phyloP scores from a whole-genome alignment of 2,797 vertebrate genomes.

The Aselliscus stoliczkanus region DNA sequence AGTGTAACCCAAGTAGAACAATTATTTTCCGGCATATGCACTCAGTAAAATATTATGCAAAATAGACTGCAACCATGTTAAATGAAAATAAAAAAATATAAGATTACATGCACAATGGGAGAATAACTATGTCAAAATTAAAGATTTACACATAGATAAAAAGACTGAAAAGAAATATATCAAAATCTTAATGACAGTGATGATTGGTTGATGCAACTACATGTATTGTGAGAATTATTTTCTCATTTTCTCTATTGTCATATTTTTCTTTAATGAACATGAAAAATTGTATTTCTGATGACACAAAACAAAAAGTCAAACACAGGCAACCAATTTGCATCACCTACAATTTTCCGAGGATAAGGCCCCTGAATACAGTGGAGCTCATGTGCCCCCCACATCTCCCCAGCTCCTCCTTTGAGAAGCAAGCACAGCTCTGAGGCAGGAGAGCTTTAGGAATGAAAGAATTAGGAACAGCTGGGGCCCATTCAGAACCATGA shows the following conservation, averaged over 20 bases:
- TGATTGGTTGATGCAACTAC: background rate
- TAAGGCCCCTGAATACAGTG: background rate
- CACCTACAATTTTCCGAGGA: background rate
- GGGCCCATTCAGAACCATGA: constrained; percentile 27
- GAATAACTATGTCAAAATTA: background rate
- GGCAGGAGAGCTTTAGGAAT: background rate
- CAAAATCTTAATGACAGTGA: background rate
- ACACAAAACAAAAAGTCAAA: background rate
- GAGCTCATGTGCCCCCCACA: background rate
- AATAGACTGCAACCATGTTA: background rate
- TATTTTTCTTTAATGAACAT: background rate
- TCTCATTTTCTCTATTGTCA: background rate
- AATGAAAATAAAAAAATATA: background rate
- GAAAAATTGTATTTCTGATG: background rate
- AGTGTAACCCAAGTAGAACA: background rate
- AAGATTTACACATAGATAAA: background rate
- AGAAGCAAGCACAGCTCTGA: background rate
- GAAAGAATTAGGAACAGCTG: constrained; percentile 62
- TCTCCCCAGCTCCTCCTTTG: background rate
- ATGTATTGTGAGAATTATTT: background rate
- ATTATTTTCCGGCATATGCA: background rate
- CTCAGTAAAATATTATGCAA: background rate
- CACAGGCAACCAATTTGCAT: background rate
- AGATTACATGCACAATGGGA: background rate
- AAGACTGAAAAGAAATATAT: background rate